Evolutionary conservation across 2,113 vertebrate genomes (phyloP).

Genomic region (Amazona guildingii): DNA sequence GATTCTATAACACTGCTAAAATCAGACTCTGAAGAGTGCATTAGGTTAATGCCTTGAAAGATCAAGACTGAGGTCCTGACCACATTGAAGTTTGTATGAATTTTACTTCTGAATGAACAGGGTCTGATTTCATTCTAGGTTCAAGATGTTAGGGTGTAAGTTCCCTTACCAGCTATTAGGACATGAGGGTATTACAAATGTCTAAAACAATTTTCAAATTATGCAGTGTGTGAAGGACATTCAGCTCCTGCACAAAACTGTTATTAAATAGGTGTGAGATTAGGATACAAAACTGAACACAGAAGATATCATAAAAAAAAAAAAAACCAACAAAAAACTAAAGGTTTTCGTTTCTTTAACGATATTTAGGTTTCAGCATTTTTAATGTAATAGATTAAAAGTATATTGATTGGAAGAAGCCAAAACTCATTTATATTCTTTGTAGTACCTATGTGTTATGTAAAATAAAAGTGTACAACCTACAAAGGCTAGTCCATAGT

Average conservation of each 20-base stretch:
- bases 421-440: not conserved
- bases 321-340: not conserved
- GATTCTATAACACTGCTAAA: not conserved
- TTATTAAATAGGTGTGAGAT: not conserved
- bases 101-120: not conserved
- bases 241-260: not conserved
- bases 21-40: not conserved
- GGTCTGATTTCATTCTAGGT: not conserved
- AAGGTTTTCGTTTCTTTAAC: not conserved
- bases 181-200: not conserved
- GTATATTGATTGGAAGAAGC: not conserved
- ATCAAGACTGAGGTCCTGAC: not conserved
- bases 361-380: not conserved
- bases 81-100: not conserved
- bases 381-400: not conserved
- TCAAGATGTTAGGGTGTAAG: not conserved
- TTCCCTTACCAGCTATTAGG: not conserved
- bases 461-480: not conserved
- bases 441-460: not conserved
- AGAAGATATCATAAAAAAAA: not conserved
- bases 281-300: not conserved
- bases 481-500: not conserved
- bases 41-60: not conserved
- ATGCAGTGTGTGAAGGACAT: not conserved
- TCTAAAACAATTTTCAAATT: not conserved